These are phyloP conservation scores for Trogon melanurus DNA, from an alignment of 2,113 vertebrate species.

Conservation along the genomic window DNA sequence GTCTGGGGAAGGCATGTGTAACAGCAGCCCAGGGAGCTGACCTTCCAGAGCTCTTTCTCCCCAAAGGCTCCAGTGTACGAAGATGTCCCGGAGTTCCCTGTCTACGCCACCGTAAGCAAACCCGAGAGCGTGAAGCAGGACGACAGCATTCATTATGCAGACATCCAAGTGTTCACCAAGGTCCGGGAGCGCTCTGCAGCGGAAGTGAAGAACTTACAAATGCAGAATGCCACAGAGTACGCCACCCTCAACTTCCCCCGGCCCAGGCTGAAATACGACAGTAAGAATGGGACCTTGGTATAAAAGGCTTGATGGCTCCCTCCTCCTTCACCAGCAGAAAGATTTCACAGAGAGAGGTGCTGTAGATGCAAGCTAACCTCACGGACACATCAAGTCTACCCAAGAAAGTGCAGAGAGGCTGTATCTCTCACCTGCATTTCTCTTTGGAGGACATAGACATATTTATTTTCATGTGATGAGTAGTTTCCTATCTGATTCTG, in stretches of 20 bases:
- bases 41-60: neutral
- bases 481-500: neutral
- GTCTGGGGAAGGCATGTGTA: neutral
- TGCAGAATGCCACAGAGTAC: slow-evolving; percentile 77
- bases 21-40: neutral
- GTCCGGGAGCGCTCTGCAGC: slow-evolving; percentile 8
- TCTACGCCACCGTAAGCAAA: slow-evolving; percentile 71
- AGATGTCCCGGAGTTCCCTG: slow-evolving; percentile 47
- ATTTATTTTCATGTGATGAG: neutral
- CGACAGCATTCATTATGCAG: slow-evolving; percentile 82
- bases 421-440: neutral
- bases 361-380: neutral
- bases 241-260: slow-evolving; percentile 83
- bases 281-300: slow-evolving; percentile 77
- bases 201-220: slow-evolving; percentile 44
- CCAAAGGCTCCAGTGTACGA: slow-evolving; percentile 60
- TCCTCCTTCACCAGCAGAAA: neutral
- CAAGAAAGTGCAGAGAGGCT: neutral
- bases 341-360: neutral
- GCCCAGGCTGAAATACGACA: slow-evolving; percentile 65
- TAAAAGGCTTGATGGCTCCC: neutral
- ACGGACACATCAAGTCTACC: neutral
- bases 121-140: neutral
- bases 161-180: slow-evolving; percentile 78
- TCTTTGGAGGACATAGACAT: neutral